A percentile compares a stretch with the other conserved stretches of the same genome.
Conservation (phyloP, 2,113 vertebrate species). For the Ceuthmochares aereus region DNA sequence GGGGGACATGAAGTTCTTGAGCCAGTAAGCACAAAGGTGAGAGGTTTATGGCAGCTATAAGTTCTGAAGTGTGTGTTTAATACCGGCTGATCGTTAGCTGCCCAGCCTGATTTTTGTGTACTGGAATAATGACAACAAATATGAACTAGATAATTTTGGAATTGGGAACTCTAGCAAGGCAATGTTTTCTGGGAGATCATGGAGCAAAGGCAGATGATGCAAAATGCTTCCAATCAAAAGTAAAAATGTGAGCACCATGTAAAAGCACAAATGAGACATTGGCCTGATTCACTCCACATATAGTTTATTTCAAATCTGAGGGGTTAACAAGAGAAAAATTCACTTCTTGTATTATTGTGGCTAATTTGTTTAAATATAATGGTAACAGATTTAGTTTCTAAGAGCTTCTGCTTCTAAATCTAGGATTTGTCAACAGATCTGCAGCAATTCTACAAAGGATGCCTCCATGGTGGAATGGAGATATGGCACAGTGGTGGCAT, state of each 20-base stretch:
- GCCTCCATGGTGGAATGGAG: background rate
- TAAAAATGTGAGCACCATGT: background rate
- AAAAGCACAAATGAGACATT: background rate
- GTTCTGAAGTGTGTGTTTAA: conserved; percentile 16
- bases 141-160: background rate
- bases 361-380: background rate
- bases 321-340: background rate
- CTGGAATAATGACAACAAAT: background rate
- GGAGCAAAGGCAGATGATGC: background rate
- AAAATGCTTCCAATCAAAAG: background rate
- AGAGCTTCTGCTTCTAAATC: background rate
- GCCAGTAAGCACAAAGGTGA: conserved; percentile 6
- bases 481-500: background rate
- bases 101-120: background rate
- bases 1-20: conserved; percentile 7
- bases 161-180: background rate
- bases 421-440: background rate
- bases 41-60: conserved; percentile 14
- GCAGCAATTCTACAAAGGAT: background rate
- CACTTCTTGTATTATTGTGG: background rate
- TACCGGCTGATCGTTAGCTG: background rate
- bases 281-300: background rate
- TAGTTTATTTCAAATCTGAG: background rate
- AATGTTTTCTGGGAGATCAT: background rate
- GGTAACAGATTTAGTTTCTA: background rate